Evolutionary conservation across 2,797 vertebrate genomes (phyloP), one percentile per base, ranked within the genome.

Genomic region (Eremophila alpestris): DNA sequence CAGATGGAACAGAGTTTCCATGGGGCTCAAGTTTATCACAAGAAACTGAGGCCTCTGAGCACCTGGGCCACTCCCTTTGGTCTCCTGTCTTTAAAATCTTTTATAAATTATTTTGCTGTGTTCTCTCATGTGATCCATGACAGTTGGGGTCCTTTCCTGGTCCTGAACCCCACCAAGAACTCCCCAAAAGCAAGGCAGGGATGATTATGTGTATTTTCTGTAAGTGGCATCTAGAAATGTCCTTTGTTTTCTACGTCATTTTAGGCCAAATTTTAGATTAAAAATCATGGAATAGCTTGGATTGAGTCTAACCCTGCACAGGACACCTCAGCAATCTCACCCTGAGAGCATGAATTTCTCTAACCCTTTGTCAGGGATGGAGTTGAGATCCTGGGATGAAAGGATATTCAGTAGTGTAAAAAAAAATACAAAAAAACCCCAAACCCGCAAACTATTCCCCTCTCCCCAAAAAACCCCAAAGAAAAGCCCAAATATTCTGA

Each of bases 151-250:
- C 46, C 26, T 90, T 30, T 79, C 14, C 67, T 88, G 43, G 14
- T 36, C 46, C 16, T 82, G 23, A 38, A 2, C 29, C 23, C 7
- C 40, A 34, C 29, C 32, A 60, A 38, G 80, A 90, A 13, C 14
- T 13, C 7, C 18, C n/a, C 26, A 11, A 38, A 82, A 58, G 8
- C 21, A 38, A 76, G 30, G 21, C 3, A 5, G 7, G 29, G 45
- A 16, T 36, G 17, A 8, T 52, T 4, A 3, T 26, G 8, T 9
- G 0, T 43, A 11, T 52, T 21, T 89, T 56, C 16, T 38, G 0
- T 18, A 49, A 60, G 16, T 4, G 15, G 12, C 13, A n/a, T 27
- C 10, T 18, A 29, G 60, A 63, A 41, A 30, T 9, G 13, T 21
- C 7, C 22, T n/a, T 54, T 74, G 24, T 63, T 49, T 58, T 55